Evolutionary conservation across 1,140 invertebrate species (phyloP).

Genomic region (Macrotrachela quadricornifera): DNA sequence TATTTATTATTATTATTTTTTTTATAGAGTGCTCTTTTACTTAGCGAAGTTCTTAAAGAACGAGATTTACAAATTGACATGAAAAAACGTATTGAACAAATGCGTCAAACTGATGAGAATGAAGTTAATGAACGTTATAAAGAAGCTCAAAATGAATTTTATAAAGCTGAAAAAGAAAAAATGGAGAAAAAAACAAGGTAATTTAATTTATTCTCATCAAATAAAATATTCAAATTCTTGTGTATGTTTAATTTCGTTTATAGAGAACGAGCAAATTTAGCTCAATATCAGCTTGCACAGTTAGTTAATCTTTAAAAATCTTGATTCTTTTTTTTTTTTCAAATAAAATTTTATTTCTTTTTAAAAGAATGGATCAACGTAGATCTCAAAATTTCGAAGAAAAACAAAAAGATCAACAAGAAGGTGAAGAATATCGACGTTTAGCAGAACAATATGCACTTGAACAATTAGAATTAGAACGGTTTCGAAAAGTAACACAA

Average conservation of each 20-base stretch:
- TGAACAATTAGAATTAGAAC: conserved; percentile 22
- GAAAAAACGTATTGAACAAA: conserved; percentile 16
- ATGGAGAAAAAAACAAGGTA: conserved; percentile 12
- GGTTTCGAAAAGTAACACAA: conserved; percentile 18
- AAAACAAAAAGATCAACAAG: conserved; percentile 14
- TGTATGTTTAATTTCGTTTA: too few species aligned
- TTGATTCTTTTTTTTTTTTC: background rate
- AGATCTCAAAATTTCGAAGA: conserved; percentile 12
- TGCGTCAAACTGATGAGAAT: conserved; percentile 16
- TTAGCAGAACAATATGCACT: conserved; percentile 18
- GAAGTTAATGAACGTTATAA: conserved; percentile 11
- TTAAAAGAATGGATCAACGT: conserved; percentile 15
- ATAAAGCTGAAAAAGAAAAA: conserved; percentile 14
- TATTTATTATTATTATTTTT: background rate
- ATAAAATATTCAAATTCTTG: too few species aligned
- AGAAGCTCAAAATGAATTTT: conserved; percentile 16
- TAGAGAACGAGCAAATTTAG: background rate
- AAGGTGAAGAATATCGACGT: conserved; percentile 23
- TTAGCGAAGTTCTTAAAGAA: conserved; percentile 29
- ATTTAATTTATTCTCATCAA: too few species aligned
- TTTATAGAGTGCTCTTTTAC: conserved; percentile 23
- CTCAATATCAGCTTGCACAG: conserved; percentile 3
- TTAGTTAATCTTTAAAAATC: background rate
- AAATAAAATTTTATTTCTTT: background rate
- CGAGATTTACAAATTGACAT: conserved; percentile 30